Conservation (phyloP, 2,888 invertebrate genomes). For the Helleia helle region DNA sequence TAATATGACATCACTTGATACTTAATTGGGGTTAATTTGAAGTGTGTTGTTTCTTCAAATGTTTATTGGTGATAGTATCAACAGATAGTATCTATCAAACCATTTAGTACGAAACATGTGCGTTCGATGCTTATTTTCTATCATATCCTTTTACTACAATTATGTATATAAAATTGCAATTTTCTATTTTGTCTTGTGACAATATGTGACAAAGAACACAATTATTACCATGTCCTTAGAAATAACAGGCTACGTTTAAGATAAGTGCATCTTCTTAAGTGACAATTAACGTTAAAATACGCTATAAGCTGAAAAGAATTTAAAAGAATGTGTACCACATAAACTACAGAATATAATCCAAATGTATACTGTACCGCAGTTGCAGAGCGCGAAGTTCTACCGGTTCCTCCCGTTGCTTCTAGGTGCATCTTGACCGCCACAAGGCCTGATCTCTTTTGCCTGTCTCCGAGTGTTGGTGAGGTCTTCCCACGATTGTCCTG, state of each 20-base stretch:
- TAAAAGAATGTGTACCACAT: too few species aligned
- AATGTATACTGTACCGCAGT: conserved; percentile 46
- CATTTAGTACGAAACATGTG: background rate
- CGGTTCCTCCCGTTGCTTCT: conserved; percentile 51
- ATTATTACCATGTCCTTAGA: too few species aligned
- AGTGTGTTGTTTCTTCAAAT: background rate
- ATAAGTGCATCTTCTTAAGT: too few species aligned
- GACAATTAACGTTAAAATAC: too few species aligned
- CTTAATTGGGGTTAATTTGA: conserved; percentile 8
- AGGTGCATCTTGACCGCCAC: conserved; percentile 62
- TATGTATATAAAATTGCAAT: too few species aligned
- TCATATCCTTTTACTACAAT: too few species aligned
- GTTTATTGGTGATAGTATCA: background rate
- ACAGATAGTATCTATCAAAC: background rate
- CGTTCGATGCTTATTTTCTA: background rate
- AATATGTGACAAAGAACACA: too few species aligned
- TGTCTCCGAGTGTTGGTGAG: conserved; percentile 28
- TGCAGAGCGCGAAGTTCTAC: conserved; percentile 61
- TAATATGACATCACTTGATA: background rate
- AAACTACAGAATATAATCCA: too few species aligned
- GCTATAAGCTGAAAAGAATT: too few species aligned
- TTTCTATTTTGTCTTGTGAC: too few species aligned
- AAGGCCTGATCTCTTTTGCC: conserved; percentile 53
- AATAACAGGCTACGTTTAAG: too few species aligned
- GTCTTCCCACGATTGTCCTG: conserved; percentile 21